Conservation (phyloP, 2,113 vertebrate species). For the Illadopsis cleaveri region DNA sequence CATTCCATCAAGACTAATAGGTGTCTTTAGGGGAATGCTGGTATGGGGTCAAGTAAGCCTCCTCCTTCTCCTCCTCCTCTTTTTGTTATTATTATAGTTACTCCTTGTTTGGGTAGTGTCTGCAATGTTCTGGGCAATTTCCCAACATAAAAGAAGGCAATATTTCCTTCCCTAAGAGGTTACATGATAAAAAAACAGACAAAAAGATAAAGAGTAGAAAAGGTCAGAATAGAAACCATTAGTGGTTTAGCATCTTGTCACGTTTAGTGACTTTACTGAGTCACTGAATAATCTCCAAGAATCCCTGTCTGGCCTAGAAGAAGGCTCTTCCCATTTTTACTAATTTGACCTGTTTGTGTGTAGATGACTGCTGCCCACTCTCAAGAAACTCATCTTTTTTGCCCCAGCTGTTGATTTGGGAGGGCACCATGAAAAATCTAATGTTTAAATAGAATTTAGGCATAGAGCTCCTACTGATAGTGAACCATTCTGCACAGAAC, state of each 20-base stretch:
- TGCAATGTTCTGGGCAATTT: constrained; percentile 65
- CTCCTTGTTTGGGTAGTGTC: constrained; percentile 52
- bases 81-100: constrained; percentile 56
- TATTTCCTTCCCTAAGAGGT: constrained; percentile 65
- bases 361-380: background rate
- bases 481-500: background rate
- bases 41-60: constrained; percentile 24
- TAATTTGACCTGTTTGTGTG: background rate
- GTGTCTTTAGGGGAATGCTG: background rate
- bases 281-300: background rate
- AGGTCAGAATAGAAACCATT: constrained; percentile 25
- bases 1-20: background rate
- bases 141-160: constrained; percentile 67
- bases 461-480: background rate
- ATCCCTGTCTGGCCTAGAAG: background rate
- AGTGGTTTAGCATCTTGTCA: constrained; percentile 37
- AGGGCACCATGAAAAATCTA: background rate
- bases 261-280: background rate
- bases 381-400: background rate
- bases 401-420: background rate
- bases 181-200: constrained; percentile 48
- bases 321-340: background rate
- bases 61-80: background rate
- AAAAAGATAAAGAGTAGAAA: constrained; percentile 35
- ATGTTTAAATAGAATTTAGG: background rate